Evolutionary conservation across 2,888 invertebrate species (phyloP).

Genomic region (Acanthoscelides obtectus): DNA sequence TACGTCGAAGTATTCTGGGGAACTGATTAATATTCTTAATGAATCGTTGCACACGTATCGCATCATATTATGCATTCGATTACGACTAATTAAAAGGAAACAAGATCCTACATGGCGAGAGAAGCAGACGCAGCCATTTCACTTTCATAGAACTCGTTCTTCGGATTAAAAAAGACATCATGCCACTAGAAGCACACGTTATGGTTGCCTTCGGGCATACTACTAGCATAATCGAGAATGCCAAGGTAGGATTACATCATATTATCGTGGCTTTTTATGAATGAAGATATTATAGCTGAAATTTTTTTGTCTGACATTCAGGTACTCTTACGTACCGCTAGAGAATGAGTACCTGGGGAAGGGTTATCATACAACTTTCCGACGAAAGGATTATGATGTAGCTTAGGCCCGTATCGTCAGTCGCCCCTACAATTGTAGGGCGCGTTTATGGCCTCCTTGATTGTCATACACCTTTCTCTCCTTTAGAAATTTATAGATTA

Average conservation of each 20-base stretch:
- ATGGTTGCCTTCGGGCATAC: not conserved
- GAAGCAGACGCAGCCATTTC: not conserved
- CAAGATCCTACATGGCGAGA: not conserved
- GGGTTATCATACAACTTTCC: too few relatives aligned
- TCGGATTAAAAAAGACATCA: not conserved
- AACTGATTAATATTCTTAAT: not conserved
- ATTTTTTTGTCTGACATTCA: too few relatives aligned
- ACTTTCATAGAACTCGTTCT: not conserved
- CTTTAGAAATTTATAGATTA: too few relatives aligned
- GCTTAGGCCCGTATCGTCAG: too few relatives aligned
- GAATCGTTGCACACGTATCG: not conserved
- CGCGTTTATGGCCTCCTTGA: too few relatives aligned
- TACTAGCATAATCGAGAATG: not conserved
- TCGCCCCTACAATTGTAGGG: too few relatives aligned
- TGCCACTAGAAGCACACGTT: not conserved
- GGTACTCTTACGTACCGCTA: too few relatives aligned
- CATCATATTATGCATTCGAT: not conserved
- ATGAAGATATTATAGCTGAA: not conserved
- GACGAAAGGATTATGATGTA: too few relatives aligned
- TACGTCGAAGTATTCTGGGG: too few relatives aligned
- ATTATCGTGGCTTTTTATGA: not conserved
- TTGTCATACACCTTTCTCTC: too few relatives aligned
- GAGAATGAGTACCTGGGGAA: too few relatives aligned
- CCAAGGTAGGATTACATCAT: not conserved
- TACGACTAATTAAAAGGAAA: not conserved